Base-by-base conservation (phyloP, 1,140 invertebrate genomes). In the Dufourea novaeangliae region DNA sequence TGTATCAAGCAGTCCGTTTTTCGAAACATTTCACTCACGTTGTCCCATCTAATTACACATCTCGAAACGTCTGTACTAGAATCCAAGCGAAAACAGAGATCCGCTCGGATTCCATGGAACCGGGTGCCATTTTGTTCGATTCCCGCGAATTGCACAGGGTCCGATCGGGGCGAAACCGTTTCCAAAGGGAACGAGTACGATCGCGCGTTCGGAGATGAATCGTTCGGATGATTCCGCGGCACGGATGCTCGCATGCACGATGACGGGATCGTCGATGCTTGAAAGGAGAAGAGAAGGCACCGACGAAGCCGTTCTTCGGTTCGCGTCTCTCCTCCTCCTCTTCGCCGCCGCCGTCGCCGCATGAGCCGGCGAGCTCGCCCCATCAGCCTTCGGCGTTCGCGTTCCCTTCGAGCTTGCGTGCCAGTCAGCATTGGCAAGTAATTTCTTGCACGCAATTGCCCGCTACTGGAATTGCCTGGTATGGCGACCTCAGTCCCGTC, bases 371-470 rank as follows among this genome's bases (percentile, higher is more conserved):
- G 46, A 69, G 62, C 62, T 70, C 68, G 54, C 54, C 52, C 68
- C 78, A 52, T 54, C 77, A 83, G 73, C 80, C 80, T 79, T 83
- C 82, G 74, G 66, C 82, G 69, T 70, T 70, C 67, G 57, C 77
- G 67, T 85, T 82, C 56, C 74, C 83, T 79, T 50, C 72, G 88
- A 80, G 86, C 84, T 87, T 89, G 90, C 90, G 89, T 90, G 89
- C 86, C 86, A 89, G 78, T 88, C 89, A 87, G 85, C 80, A 89
- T 89, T 88, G 86, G 75, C 84, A 83, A 84, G 90, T 88, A 91
- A 91, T 92, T 92, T 92, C 87, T 92, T 89, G 90, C 90, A 92
- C 90, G 91, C 90, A 90, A 92, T 91, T 91, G 87, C 81, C 88
- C 86, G 91, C 90, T 92, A 91, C 90, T 90, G 89, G 90, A 90